Base-by-base conservation (phyloP, 2,113 vertebrate genomes). In the Festucalex cinctus region DNA sequence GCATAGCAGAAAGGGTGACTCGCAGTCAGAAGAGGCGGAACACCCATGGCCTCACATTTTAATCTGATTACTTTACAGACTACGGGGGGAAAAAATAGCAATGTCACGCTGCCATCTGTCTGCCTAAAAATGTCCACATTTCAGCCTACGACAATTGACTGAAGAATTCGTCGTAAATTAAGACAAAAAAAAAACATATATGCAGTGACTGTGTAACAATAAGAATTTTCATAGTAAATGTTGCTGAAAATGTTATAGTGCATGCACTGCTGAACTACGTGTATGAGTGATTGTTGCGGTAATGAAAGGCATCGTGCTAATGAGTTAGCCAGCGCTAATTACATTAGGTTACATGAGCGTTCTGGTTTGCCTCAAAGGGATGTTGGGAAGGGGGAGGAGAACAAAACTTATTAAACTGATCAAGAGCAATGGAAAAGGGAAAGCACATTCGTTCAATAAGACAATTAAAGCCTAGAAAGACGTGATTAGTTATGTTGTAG, bases 291-390 rank as follows among this genome's bases (percentile, higher is more conserved):
- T 86, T 69, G 75, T 63, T 66, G 63, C 69, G 69, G 73, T 86
- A 89, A 89, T 89, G 82, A 88, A 83, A 87, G 85, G 76, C 75
- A 80, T 76, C 83, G 77, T 68, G 74, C 63, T 66, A 66, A 71
- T 63, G 73, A 76, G 85, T 80, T 76, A 83, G 65, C 53, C 65
- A 75, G 41, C 76, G 43, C 59, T 89, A 87, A 89, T 84, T 74
- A 76, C 80, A 82, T 82, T 85, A 79, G 65, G 66, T 66, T 69
- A 76, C 62, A 76, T 79, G 71, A 80, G 82, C 44, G 74, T 5
- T 86, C 86, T 88, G 88, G 83, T 79, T 75, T 83, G 74, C 70
- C 78, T 87, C 89, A 88, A 66, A 77, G 62, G 53, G 48, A 64
- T 66, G 41, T 14, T 20, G 71, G 54, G 56, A 65, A 51, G 48